Conservation (phyloP, 2,113 vertebrate genomes). For the Cercocebus atys region DNA sequence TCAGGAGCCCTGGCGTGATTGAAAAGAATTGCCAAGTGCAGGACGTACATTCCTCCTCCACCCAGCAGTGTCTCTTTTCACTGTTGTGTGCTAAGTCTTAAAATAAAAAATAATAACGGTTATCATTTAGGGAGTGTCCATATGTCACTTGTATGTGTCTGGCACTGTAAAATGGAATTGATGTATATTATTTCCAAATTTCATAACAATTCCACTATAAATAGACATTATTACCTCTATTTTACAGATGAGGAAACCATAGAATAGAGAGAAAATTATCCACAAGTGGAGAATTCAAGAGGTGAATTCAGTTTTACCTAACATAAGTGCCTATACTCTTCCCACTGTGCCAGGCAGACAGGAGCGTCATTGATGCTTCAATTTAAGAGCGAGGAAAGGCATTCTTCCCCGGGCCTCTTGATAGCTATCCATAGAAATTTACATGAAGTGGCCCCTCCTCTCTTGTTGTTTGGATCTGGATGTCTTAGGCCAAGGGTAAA, state of each 20-base stretch:
- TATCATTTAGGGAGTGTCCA: neutral
- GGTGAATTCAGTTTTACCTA: neutral
- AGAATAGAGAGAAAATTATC: neutral
- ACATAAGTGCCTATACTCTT: neutral
- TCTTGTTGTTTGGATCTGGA: neutral
- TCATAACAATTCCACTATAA: neutral
- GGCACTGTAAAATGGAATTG: neutral
- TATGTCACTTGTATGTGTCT: neutral
- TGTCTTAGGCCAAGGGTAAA: neutral
- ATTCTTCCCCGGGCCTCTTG: neutral
- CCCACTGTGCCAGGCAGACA: neutral
- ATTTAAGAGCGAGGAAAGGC: neutral
- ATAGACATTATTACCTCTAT: neutral
- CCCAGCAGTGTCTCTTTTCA: neutral
- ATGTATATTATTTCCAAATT: neutral
- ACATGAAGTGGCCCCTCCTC: neutral
- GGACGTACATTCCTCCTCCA: neutral
- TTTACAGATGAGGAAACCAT: neutral
- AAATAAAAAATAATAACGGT: constrained; percentile 14
- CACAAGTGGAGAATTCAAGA: neutral
- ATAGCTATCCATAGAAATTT: neutral
- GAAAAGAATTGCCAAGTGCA: constrained; percentile 32
- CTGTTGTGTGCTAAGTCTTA: neutral
- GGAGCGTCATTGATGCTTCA: neutral
- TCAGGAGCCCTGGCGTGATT: neutral